Base-by-base conservation (phyloP, 2,888 invertebrate species). In the Stenurella melanura region DNA sequence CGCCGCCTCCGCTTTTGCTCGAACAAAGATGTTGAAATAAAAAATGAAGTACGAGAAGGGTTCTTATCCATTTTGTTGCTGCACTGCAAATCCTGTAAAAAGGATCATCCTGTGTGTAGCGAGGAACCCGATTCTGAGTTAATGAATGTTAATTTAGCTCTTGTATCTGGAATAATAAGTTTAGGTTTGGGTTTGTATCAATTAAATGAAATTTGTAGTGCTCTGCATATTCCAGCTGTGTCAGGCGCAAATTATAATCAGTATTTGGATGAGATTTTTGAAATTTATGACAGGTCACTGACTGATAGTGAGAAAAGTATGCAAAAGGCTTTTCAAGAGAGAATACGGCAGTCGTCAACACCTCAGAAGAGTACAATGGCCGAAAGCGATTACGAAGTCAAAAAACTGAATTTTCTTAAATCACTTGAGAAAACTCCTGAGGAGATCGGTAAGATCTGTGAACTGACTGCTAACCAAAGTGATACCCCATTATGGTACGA, bases 31-130 rank as follows among this genome's bases (percentile, higher is more conserved):
- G 75, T 84, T 9, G 50, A 71, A 18, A 82, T 85, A n/a, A 83
- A 83, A 77, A 81, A 82, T 63, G 85, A 85, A 75, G 67, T 85
- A 11, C 42, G 82, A 38, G 84, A 84, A 21, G 85, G 84, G 57
- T 80, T 83, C 58, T 73, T 80, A 26, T 85, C 85, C 0, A 72
- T 83, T 18, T 82, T 82, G 61, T 70, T 84, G 12, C 57, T 85
- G 19, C 75, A 75, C 17, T 85, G 85, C 42, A 71, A 73, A 5
- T 75, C 77, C 38, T 85, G 85, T 54, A 70, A 79, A 70, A 81
- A 74, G 38, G 77, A 81, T 26, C 79, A 82, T 68, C 70, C 82
- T 11, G 78, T 85, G 1, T 82, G 83, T 68, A 84, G 82, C 57
- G 85, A 85, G 75, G 82, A 85, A 54, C 82, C 83, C 0, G 77